Conservation (phyloP, 2,888 invertebrate genomes). For the Alloplasta piceator region DNA sequence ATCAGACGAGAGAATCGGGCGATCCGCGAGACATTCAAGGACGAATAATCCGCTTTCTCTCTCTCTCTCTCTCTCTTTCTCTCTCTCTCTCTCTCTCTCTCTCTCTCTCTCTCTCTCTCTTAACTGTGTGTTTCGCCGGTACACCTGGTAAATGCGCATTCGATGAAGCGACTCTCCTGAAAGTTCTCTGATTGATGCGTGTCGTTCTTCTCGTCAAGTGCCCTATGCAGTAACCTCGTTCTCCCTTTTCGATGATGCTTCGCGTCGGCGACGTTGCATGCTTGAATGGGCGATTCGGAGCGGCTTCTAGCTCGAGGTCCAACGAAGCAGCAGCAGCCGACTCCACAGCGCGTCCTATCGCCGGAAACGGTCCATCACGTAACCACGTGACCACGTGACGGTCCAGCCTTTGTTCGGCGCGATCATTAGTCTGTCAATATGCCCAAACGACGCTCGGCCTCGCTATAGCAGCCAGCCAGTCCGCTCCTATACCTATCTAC, state of each 20-base stretch:
- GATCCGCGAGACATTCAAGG: slow-evolving; percentile 51
- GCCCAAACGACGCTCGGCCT: slow-evolving; percentile 81
- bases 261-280: slow-evolving; percentile 59
- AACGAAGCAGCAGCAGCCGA: slow-evolving; percentile 55
- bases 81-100: too few relatives aligned
- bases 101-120: slow-evolving; percentile 15
- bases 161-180: slow-evolving; percentile 61
- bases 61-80: too few relatives aligned
- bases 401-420: slow-evolving; percentile 82
- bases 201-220: slow-evolving; percentile 71
- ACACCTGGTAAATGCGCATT: slow-evolving; percentile 69
- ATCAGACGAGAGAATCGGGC: slow-evolving; percentile 47
- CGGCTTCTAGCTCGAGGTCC: slow-evolving; percentile 42
- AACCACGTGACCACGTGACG: slow-evolving; percentile 82
- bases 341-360: slow-evolving; percentile 74
- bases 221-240: slow-evolving; percentile 26
- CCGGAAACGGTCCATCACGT: slow-evolving; percentile 83
- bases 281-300: slow-evolving; percentile 66
- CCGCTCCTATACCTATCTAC: slow-evolving; percentile 76
- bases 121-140: slow-evolving; percentile 47
- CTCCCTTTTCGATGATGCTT: slow-evolving; percentile 34
- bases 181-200: slow-evolving; percentile 78
- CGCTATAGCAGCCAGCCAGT: slow-evolving; percentile 63
- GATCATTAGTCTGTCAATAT: slow-evolving; percentile 84
- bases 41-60: slow-evolving; percentile 57